These are phyloP conservation scores for Xenentodon cancila DNA, from an alignment of 2,797 vertebrate species.

Conservation along the genomic window DNA sequence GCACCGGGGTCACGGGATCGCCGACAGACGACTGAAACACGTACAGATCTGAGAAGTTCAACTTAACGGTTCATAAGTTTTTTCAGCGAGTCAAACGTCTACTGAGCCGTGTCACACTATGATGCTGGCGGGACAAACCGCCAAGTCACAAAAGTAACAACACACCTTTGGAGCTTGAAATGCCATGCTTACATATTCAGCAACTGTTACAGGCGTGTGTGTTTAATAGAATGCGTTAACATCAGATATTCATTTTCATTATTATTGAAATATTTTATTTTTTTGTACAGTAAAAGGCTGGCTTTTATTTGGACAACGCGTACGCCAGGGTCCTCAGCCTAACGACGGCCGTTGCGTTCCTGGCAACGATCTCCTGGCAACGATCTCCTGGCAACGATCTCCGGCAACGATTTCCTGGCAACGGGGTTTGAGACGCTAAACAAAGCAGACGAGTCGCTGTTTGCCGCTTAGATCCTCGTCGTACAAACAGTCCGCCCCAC, in stretches of 20 bases:
- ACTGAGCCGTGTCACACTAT: neutral
- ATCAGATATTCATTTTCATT: fast-evolving
- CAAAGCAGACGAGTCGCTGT: too few species aligned
- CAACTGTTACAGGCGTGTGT: fast-evolving
- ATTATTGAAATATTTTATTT: neutral
- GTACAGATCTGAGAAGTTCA: too few species aligned
- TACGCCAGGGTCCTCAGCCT: slow-evolving; percentile 52
- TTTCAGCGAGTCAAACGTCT: neutral
- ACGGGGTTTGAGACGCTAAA: too few species aligned
- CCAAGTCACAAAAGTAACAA: slow-evolving; percentile 42
- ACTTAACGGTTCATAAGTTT: neutral
- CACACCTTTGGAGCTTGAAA: neutral
- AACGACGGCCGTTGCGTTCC: slow-evolving; percentile 66
- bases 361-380: slow-evolving; percentile 52
- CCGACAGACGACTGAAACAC: too few species aligned
- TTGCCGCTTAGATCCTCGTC: too few species aligned
- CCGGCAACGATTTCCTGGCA: neutral
- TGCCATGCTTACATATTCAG: fast-evolving
- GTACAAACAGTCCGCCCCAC: too few species aligned
- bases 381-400: neutral
- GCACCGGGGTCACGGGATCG: too few species aligned
- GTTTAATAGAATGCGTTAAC: fast-evolving
- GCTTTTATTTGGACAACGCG: slow-evolving; percentile 43
- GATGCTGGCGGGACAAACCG: slow-evolving; percentile 17
- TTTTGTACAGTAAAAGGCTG: slow-evolving; percentile 1